These are phyloP conservation scores for Aphelenchoides bicaudatus DNA, from an alignment of 2,888 invertebrate species.

Conservation along the genomic window DNA sequence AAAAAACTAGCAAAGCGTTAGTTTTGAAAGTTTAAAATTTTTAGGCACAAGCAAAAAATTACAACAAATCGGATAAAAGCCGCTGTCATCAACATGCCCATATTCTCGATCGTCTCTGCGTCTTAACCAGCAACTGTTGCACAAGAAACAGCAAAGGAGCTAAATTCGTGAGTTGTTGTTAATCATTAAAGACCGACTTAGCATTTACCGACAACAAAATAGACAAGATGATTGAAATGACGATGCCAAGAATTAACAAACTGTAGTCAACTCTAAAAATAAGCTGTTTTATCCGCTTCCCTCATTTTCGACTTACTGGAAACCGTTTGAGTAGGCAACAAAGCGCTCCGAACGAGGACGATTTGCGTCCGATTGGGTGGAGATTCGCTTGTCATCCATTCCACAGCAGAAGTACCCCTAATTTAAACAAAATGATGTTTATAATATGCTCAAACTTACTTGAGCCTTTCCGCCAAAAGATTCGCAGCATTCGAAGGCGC, in stretches of 20 bases:
- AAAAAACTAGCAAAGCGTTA: conserved; percentile 8
- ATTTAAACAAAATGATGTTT: background rate
- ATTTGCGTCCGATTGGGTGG: conserved; percentile 10
- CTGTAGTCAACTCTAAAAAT: conserved; percentile 56
- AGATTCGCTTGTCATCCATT: conserved; percentile 38
- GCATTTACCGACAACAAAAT: conserved; percentile 54
- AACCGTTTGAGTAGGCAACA: conserved; percentile 48
- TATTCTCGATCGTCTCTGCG: conserved; percentile 56
- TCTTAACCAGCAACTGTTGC: conserved; percentile 60
- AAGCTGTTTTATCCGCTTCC: background rate
- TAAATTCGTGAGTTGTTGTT: conserved; percentile 52
- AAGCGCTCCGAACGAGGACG: conserved; percentile 47
- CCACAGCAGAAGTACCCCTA: conserved; percentile 58
- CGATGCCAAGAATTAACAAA: conserved; percentile 54
- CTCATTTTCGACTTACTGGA: conserved; percentile 43
- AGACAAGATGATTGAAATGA: conserved; percentile 53
- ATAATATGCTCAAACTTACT: conserved; percentile 22
- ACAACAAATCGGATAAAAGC: conserved; percentile 60
- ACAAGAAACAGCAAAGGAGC: conserved; percentile 54
- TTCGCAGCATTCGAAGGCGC: conserved; percentile 50
- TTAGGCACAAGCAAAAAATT: conserved; percentile 30
- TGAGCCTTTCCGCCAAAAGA: conserved; percentile 43
- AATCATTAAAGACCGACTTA: conserved; percentile 29
- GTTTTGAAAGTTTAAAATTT: conserved; percentile 9
- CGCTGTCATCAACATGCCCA: conserved; percentile 55